Evolutionary conservation across 2,797 vertebrate species (phyloP).

Genomic region (Tokudaia tokunoshimensis): DNA sequence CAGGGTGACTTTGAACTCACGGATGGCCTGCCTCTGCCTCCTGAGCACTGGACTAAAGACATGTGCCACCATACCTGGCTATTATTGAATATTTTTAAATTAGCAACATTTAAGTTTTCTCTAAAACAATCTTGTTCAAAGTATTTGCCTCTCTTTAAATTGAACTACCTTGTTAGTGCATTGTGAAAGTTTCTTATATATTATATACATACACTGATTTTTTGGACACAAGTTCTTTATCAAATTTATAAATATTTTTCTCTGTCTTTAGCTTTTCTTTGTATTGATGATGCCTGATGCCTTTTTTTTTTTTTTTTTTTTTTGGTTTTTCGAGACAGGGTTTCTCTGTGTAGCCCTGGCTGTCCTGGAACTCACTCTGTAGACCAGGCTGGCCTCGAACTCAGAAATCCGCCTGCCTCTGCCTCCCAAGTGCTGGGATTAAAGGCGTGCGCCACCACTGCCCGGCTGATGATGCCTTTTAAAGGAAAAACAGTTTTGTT

Average conservation of each 20-base stretch:
- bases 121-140: not conserved
- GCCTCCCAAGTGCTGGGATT: too few species aligned
- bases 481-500: not conserved
- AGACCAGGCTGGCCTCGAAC: too few species aligned
- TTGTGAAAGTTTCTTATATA: not conserved
- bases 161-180: slow-evolving; percentile 25
- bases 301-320: too few species aligned
- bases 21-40: not conserved
- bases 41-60: not conserved
- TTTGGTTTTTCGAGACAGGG: too few species aligned
- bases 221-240: slow-evolving; percentile 6
- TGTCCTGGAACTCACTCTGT: too few species aligned
- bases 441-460: too few species aligned
- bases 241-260: slow-evolving; percentile 19
- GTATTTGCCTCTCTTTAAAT: slow-evolving; percentile 18
- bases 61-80: not conserved
- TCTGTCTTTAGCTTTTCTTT: not conserved
- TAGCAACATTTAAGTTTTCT: not conserved
- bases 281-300: not conserved
- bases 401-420: too few species aligned
- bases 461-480: not conserved
- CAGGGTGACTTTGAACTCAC: not conserved
- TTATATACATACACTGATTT: not conserved
- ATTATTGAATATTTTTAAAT: not conserved
- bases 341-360: too few species aligned